Conservation (phyloP, 2,797 vertebrate species). For the Pelochelys cantorii region DNA sequence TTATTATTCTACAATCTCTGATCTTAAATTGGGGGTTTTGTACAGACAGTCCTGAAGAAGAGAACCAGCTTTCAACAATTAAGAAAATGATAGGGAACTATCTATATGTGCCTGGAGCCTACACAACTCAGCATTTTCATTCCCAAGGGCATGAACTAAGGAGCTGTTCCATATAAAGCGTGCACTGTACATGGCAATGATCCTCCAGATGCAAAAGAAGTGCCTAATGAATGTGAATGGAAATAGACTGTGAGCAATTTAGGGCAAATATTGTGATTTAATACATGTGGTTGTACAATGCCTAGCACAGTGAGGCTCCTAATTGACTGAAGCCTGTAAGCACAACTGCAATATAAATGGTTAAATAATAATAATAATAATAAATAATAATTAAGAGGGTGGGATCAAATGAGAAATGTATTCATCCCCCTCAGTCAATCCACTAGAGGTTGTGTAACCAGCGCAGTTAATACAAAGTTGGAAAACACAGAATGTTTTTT, state of each 20-base stretch:
- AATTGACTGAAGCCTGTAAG: neutral
- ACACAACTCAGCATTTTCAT: neutral
- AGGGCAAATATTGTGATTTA: neutral
- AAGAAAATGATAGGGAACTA: neutral
- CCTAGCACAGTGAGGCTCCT: neutral
- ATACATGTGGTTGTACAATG: neutral
- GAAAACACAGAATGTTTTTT: neutral
- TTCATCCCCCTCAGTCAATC: neutral
- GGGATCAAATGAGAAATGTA: neutral
- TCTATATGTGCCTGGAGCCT: neutral
- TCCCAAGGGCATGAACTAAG: neutral
- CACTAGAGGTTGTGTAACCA: neutral
- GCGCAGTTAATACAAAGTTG: neutral
- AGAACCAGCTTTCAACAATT: neutral
- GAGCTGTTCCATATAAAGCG: neutral
- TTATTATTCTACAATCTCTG: neutral
- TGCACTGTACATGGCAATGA: neutral
- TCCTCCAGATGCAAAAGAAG: constrained; percentile 12
- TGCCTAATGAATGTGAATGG: neutral
- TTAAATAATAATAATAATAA: neutral
- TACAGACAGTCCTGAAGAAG: neutral
- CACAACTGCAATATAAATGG: neutral
- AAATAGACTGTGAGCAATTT: neutral
- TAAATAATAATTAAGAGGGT: neutral
- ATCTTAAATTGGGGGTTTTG: neutral